These are phyloP conservation scores for Porphyrio hochstetteri DNA, from an alignment of 2,113 vertebrate genomes.

Conservation along the genomic window DNA sequence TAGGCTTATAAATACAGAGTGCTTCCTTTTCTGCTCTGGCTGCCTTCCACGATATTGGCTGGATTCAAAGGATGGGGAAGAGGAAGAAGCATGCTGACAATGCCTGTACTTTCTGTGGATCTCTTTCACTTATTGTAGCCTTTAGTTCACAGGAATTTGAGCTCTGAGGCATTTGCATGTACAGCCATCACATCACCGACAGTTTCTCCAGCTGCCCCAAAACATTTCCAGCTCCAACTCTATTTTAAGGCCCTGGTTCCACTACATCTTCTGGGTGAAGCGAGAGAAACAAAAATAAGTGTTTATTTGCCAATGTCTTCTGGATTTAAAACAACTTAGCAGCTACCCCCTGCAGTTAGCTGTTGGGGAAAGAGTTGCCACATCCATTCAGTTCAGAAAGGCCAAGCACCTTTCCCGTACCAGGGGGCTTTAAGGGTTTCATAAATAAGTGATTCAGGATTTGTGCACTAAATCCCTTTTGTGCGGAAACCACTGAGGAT, in stretches of 20 bases:
- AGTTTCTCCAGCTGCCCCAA: slow-evolving; percentile 29
- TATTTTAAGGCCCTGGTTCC: background rate
- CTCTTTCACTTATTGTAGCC: slow-evolving; percentile 7
- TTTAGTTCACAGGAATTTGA: background rate
- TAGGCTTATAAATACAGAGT: slow-evolving; percentile 10
- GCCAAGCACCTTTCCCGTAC: background rate
- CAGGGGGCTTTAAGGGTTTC: background rate
- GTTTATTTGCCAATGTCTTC: background rate
- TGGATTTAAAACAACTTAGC: slow-evolving; percentile 8
- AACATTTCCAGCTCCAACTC: background rate
- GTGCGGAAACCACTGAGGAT: background rate
- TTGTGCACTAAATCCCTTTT: background rate
- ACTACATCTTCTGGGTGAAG: background rate
- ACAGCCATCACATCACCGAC: background rate
- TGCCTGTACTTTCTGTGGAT: background rate
- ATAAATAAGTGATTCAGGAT: background rate
- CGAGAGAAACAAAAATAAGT: background rate
- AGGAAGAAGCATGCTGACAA: slow-evolving; percentile 11
- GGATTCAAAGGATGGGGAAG: background rate
- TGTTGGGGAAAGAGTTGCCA: background rate
- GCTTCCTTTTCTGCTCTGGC: slow-evolving; percentile 6
- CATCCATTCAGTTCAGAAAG: background rate
- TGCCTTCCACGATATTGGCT: background rate
- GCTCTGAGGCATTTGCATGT: background rate
- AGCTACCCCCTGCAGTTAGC: slow-evolving; percentile 7